A percentile compares a stretch with the other conserved stretches of the same genome.
Conservation (phyloP, 2,888 invertebrate genomes). For the Galerucella nymphaeae region DNA sequence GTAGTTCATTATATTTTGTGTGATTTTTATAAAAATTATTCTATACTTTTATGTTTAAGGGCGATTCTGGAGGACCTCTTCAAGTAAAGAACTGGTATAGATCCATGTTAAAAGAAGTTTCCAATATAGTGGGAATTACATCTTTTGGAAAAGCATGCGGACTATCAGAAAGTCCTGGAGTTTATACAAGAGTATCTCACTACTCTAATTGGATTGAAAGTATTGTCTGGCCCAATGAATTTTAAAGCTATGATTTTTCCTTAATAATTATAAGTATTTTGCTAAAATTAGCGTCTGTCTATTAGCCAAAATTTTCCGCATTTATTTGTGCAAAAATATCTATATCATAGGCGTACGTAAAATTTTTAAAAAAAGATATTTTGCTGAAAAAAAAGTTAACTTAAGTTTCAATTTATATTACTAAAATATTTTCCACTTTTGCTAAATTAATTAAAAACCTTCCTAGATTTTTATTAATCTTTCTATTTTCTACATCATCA, state of each 20-base stretch:
- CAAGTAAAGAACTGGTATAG: conserved; percentile 57
- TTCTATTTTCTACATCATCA: conserved; percentile 7
- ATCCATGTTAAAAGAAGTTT: conserved; percentile 63
- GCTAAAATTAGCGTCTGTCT: too few species aligned
- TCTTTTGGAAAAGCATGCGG: conserved; percentile 65
- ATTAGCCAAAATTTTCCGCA: too few species aligned
- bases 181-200: conserved; percentile 66
- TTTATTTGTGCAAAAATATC: too few species aligned
- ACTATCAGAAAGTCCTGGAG: conserved; percentile 61
- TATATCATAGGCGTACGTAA: too few species aligned
- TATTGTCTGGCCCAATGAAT: conserved; percentile 62
- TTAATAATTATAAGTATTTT: background rate
- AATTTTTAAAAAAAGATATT: background rate
- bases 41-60: conserved; percentile 60
- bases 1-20: too few species aligned
- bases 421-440: conserved; percentile 6
- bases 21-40: conserved; percentile 17
- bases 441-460: conserved; percentile 26
- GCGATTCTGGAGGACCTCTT: conserved; percentile 75
- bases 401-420: conserved; percentile 1
- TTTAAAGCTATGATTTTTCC: background rate
- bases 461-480: conserved; percentile 5
- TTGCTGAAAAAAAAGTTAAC: too few species aligned
- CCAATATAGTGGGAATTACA: conserved; percentile 66
- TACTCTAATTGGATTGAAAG: conserved; percentile 68